Conservation (phyloP, 2,113 vertebrate genomes). For the Tetrax tetrax region DNA sequence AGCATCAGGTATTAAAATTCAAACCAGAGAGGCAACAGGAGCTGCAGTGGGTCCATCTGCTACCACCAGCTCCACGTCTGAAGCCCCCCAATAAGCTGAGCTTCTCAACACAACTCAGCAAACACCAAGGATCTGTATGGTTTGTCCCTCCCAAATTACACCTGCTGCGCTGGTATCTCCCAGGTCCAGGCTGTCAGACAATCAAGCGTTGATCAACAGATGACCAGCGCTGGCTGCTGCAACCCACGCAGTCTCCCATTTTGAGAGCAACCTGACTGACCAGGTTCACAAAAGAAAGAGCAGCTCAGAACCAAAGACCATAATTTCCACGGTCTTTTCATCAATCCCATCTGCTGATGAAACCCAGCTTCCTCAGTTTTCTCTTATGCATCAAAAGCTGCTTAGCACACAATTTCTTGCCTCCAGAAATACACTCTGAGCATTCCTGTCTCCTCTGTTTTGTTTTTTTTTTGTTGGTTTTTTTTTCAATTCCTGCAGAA, state of each 20-base stretch:
- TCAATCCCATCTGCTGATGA: not conserved
- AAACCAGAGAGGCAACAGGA: not conserved
- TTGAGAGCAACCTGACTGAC: not conserved
- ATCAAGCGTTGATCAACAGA: not conserved
- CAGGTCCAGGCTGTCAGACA: not conserved
- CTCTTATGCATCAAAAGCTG: not conserved
- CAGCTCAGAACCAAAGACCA: not conserved
- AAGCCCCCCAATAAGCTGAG: not conserved
- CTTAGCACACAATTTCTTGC: not conserved
- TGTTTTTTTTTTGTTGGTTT: not conserved
- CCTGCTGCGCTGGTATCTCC: not conserved
- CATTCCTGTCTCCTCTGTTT: not conserved
- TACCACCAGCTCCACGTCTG: not conserved
- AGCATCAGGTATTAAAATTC: not conserved
- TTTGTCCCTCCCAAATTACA: not conserved
- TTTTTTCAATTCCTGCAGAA: not conserved
- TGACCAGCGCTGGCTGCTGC: accelerated
- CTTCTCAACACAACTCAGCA: not conserved
- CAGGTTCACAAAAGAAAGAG: not conserved
- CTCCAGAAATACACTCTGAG: not conserved
- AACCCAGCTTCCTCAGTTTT: not conserved
- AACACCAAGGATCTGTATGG: not conserved
- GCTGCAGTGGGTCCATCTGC: not conserved
- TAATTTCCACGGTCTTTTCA: not conserved
- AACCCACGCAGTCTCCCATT: not conserved